Evolutionary conservation across 1,140 invertebrate species (phyloP), one percentile per base, ranked within the genome.

Genomic region (Tetraneura akinire): DNA sequence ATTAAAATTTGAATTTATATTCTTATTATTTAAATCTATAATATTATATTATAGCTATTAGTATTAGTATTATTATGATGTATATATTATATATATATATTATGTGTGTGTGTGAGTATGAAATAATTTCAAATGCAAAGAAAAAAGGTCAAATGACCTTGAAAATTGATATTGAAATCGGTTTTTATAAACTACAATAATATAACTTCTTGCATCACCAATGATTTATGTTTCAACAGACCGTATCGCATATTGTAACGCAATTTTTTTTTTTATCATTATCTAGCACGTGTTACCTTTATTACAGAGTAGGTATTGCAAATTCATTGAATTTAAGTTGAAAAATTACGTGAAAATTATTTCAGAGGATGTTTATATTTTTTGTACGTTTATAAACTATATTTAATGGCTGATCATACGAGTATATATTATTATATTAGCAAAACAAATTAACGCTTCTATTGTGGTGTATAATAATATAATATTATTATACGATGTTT

Each of bases 81-180:
- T n/a, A n/a, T n/a, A n/a, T n/a, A n/a, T n/a, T n/a, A n/a, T n/a
- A n/a, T n/a, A n/a, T n/a, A n/a, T n/a, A n/a, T n/a, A n/a, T n/a
- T n/a, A n/a, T n/a, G n/a, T n/a, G n/a, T n/a, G n/a, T n/a, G n/a
- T n/a, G n/a, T n/a, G n/a, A n/a, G 42, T 14, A 45, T 29, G 14
- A 29, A 70, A 26, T 70, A 26, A 47, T 70, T 70, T 9, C 23
- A 70, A 47, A 70, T 70, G 21, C 14, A 3, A 73, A 55, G 37
- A 32, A 76, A 76, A n/a, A 76, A 78, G 62, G 21, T 60, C 9
- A 42, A 21, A 60, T 8, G 37, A 29, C 53, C 53, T 60, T 78
- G 74, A 45, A 21, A 3, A 18, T 78, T 78, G 71, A 57, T 73
- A 73, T 73, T 73, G 70, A 74, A 57, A 74, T 74, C 6, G 16